Percentiles rank a stretch among this genome's conserved stretches.
Conservation (phyloP, 2,113 vertebrate species). For the Mola mola region DNA sequence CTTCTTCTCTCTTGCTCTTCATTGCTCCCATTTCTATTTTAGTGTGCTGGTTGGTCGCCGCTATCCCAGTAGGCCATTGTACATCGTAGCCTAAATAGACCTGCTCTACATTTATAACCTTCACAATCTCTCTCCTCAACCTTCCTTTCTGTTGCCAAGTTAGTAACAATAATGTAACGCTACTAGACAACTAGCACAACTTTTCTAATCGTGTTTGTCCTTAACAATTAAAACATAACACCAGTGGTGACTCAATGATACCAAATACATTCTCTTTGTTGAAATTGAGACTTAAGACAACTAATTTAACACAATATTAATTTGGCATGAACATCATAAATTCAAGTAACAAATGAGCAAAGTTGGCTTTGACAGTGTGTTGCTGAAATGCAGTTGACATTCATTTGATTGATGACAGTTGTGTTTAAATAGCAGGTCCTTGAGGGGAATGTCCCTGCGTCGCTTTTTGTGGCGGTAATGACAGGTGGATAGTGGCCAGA, state of each 20-base stretch:
- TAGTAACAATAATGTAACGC: conserved; percentile 29
- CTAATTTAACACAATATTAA: too few relatives aligned
- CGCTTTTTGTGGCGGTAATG: conserved; percentile 10
- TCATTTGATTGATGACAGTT: conserved; percentile 24
- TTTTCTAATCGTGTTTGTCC: not conserved
- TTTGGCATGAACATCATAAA: too few relatives aligned
- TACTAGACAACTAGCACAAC: conserved; percentile 48
- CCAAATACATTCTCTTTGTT: too few relatives aligned
- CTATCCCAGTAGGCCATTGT: conserved; percentile 69
- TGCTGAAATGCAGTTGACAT: conserved; percentile 15
- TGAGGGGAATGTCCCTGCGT: not conserved
- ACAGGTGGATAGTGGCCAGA: conserved; percentile 25
- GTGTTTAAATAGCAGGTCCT: conserved; percentile 5
- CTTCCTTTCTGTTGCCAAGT: conserved; percentile 42
- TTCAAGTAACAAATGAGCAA: too few relatives aligned
- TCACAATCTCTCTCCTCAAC: conserved; percentile 56
- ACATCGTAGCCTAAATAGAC: conserved; percentile 75
- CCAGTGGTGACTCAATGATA: not conserved
- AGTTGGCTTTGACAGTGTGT: not conserved
- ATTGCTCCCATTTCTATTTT: conserved; percentile 79
- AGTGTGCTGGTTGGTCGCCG: conserved; percentile 63
- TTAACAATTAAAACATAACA: not conserved
- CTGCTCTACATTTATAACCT: conserved; percentile 80
- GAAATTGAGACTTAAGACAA: too few relatives aligned
- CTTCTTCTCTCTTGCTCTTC: conserved; percentile 26